These are phyloP conservation scores for Hydropsyche tenuis DNA, from an alignment of 1,140 invertebrate genomes.

Conservation along the genomic window DNA sequence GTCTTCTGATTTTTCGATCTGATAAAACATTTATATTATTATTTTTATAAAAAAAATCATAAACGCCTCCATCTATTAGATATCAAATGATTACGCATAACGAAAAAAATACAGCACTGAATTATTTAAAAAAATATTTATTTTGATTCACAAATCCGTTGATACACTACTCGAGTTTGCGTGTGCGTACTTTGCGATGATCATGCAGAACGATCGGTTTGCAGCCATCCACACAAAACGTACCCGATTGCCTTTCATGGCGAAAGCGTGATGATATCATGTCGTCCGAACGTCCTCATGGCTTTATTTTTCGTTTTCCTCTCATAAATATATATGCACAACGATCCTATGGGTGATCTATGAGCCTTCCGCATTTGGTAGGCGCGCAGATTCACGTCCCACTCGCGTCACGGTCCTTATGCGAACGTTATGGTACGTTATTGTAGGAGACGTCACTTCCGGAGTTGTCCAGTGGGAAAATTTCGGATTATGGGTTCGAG, in stretches of 20 bases:
- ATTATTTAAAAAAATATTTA: too few species aligned
- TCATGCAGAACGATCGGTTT: conserved; percentile 1
- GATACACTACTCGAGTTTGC: neutral
- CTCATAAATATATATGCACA: neutral
- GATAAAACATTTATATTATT: neutral
- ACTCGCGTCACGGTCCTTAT: neutral
- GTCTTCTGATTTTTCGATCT: too few species aligned
- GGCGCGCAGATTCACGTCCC: neutral
- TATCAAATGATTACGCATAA: too few species aligned
- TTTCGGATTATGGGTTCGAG: too few species aligned
- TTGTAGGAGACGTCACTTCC: too few species aligned
- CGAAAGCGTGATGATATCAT: conserved; percentile 16
- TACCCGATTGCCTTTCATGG: conserved; percentile 15
- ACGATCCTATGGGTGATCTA: conserved; percentile 11
- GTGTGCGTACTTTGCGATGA: neutral
- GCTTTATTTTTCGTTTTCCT: neutral
- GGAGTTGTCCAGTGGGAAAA: too few species aligned
- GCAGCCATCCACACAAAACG: neutral
- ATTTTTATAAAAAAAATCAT: too few species aligned
- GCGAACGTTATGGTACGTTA: neutral
- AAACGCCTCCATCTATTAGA: too few species aligned
- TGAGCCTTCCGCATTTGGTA: conserved; percentile 9
- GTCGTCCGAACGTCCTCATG: conserved; percentile 19
- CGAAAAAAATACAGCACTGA: too few species aligned
- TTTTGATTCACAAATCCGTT: neutral